Conservation (phyloP, 1,140 invertebrate species). For the Bombus pyrosoma region DNA sequence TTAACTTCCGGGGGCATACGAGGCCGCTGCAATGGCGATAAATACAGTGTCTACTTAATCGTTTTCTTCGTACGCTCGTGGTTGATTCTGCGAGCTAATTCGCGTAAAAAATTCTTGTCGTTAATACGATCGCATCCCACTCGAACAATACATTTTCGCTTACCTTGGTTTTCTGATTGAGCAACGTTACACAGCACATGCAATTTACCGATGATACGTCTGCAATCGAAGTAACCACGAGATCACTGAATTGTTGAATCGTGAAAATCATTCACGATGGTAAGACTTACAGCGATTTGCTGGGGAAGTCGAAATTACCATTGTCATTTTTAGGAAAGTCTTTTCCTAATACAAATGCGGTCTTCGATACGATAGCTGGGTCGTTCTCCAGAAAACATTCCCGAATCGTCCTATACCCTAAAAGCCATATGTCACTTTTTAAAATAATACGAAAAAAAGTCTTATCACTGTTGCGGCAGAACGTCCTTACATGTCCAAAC, state of each 20-base stretch:
- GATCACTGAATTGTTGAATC: conserved; percentile 8
- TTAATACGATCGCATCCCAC: not conserved
- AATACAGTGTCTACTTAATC: not conserved
- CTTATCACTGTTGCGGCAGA: not conserved
- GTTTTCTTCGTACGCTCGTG: conserved; percentile 8
- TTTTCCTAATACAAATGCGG: conserved; percentile 5
- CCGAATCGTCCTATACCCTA: conserved; percentile 12
- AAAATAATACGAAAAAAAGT: not conserved
- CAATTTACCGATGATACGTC: conserved; percentile 27
- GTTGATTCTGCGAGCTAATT: conserved; percentile 16
- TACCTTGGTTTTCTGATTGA: conserved; percentile 22
- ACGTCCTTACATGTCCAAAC: conserved; percentile 28
- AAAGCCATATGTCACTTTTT: not conserved
- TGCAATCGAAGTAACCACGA: conserved; percentile 30
- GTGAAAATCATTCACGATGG: conserved; percentile 1
- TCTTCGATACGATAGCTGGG: conserved; percentile 21
- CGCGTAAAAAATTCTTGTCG: not conserved
- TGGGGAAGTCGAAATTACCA: conserved; percentile 54
- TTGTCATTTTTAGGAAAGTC: conserved; percentile 40
- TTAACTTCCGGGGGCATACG: conserved; percentile 16
- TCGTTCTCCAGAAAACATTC: conserved; percentile 37
- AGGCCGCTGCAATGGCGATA: conserved; percentile 42
- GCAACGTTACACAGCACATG: not conserved
- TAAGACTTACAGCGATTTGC: conserved; percentile 51
- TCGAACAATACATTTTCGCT: not conserved